Evolutionary conservation across 1,140 invertebrate species (phyloP), one percentile per base, ranked within the genome.

Genomic region (Zaprionus davidi): DNA sequence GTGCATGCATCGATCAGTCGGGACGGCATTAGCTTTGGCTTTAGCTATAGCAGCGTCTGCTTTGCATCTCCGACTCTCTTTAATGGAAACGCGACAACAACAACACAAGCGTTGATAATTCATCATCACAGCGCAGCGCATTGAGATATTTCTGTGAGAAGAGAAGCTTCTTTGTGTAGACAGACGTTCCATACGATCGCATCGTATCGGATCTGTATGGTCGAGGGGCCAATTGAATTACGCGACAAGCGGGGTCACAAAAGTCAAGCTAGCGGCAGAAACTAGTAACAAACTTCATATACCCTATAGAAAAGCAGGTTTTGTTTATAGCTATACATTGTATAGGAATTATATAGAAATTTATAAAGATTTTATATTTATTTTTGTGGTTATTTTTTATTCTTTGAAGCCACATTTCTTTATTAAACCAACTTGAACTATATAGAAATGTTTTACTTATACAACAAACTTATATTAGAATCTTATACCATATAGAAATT

Each of bases 101-200:
- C 53, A 53, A 44, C 59, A 71, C 59, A 71, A 71, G 68, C 73
- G 68, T 71, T 59, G 44, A 76, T 76, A 76, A 76, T 76, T 76
- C 73, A 71, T 71, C 72, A 75, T 64, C 53, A 46, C 28, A 69
- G 56, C 49, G 15, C 24, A 49, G 60, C 15, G 53, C 38, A 46
- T 44, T 46, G 34, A 51, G 26, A 75, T 34, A 51, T 31, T 11
- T 57, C 53, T 38, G 44, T 38, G 63, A 65, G 49, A 55, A 56
- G 53, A 17, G 5, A 5, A 64, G 46, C 55, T 49, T 41, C 44
- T 59, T 71, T 70, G 68, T 70, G 53, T 15, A 58, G 49, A 17
- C 56, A 20, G 53, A 31, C 51, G 55, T 49, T 34, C 55, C 15
- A 26, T 11, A 31, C 31, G 31, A 31, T 31, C 9, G 2, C 0